Conservation (phyloP, 2,797 vertebrate species). For the Eulemur albifrons region DNA sequence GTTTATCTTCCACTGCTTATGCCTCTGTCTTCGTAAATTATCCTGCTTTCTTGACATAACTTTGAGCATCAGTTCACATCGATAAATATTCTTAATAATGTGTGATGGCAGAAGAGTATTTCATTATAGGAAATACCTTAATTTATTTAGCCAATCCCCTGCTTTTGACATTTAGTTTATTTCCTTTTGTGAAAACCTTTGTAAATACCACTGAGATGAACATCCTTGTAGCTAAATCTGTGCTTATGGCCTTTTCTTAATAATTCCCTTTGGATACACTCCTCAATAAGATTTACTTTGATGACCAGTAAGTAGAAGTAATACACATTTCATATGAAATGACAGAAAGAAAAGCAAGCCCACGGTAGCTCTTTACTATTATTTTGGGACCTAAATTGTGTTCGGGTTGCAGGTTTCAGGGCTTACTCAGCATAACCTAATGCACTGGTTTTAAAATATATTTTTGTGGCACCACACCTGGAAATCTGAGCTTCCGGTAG, state of each 20-base stretch:
- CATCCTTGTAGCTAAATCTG: conserved; percentile 12
- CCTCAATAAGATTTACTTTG: not conserved
- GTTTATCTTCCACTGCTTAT: too few relatives aligned
- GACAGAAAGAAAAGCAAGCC: not conserved
- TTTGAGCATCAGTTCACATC: not conserved
- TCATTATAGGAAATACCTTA: not conserved
- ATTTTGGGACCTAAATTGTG: conserved; percentile 38
- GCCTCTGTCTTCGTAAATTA: too few relatives aligned
- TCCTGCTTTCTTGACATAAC: not conserved
- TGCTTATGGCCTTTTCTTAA: not conserved
- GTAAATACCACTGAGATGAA: conserved; percentile 26
- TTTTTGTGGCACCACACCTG: conserved; percentile 29
- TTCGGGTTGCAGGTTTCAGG: conserved; percentile 30
- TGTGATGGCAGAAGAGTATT: not conserved
- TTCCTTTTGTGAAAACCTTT: conserved; percentile 31
- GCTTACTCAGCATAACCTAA: conserved; percentile 58
- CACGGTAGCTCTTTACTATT: not conserved
- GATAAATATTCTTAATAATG: not conserved
- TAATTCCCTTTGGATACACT: not conserved
- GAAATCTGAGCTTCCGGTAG: conserved; percentile 28
- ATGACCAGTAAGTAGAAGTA: not conserved
- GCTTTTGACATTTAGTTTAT: not conserved
- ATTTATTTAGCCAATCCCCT: not conserved
- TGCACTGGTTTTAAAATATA: conserved; percentile 46
- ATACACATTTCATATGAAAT: not conserved